Evolutionary conservation across 2,888 invertebrate genomes (phyloP).

Genomic region (Drosophila peninsularis): DNA sequence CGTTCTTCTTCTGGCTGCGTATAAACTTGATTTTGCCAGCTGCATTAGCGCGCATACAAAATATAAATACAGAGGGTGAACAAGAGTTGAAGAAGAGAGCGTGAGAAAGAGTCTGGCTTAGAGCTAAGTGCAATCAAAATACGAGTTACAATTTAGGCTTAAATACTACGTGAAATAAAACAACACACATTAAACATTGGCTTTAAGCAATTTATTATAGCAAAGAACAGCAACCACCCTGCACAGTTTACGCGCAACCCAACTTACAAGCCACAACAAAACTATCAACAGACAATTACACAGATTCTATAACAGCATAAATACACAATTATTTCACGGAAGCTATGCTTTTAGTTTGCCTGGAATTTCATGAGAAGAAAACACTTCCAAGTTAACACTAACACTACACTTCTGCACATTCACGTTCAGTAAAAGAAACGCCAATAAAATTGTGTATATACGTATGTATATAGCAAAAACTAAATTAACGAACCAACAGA

Average conservation of each 20-base stretch:
- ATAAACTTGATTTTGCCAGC: constrained; percentile 83
- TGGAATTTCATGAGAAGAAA: neutral
- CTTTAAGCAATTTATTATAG: constrained; percentile 41
- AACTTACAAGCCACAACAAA: constrained; percentile 17
- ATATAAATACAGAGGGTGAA: constrained; percentile 29
- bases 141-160: constrained; percentile 17
- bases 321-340: neutral
- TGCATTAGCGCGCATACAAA: constrained; percentile 6
- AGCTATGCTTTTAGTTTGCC: neutral
- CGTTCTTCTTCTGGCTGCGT: constrained; percentile 85
- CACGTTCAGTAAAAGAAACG: constrained; percentile 12
- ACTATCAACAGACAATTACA: constrained; percentile 1
- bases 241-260: neutral
- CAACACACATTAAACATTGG: constrained; percentile 42
- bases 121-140: neutral
- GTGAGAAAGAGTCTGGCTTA: constrained; percentile 35
- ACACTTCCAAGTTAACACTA: no score
- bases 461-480: neutral
- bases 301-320: constrained; percentile 1
- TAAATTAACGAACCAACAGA: constrained; percentile 23
- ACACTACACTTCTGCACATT: neutral
- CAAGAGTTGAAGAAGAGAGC: constrained; percentile 36
- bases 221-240: constrained; percentile 7
- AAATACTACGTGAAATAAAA: constrained; percentile 47
- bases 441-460: neutral